A percentile compares a stretch with the other conserved stretches of the same genome.
These are phyloP conservation scores for Phengaris alcon DNA, from an alignment of 2,888 invertebrate species.

Conservation along the genomic window DNA sequence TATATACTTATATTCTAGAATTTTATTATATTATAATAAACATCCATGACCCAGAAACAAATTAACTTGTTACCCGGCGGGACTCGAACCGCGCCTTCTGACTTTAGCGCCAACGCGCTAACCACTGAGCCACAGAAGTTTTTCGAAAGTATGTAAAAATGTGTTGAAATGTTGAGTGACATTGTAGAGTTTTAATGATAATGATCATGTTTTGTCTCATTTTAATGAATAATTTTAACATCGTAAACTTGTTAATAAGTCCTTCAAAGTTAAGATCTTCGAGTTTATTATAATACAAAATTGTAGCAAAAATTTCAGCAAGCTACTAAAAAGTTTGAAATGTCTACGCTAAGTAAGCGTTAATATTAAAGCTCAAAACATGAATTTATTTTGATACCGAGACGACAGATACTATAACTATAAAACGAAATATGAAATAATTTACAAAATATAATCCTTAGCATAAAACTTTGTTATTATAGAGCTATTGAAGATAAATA, in stretches of 20 bases:
- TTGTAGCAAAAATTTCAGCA: constrained; percentile 9
- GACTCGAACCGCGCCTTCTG: too few species aligned
- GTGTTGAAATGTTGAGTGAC: neutral
- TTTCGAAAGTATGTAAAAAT: too few species aligned
- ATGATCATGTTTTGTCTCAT: neutral
- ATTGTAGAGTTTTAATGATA: neutral
- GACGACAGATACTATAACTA: neutral
- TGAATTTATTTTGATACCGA: constrained; percentile 19
- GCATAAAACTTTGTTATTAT: too few species aligned
- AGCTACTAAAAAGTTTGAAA: constrained; percentile 23
- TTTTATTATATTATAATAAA: too few species aligned
- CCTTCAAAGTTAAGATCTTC: constrained; percentile 15
- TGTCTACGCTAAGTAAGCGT: constrained; percentile 21
- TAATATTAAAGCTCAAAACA: constrained; percentile 22
- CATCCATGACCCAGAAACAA: too few species aligned
- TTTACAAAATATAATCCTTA: too few species aligned
- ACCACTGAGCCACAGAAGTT: too few species aligned
- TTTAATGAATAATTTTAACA: constrained; percentile 10
- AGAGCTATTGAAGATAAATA: too few species aligned
- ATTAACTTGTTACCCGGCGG: too few species aligned
- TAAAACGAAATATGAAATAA: neutral
- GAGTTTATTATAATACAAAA: constrained; percentile 14
- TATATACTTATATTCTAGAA: too few species aligned
- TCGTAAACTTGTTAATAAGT: constrained; percentile 12
- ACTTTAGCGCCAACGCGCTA: too few species aligned